phyloP scores from a whole-genome alignment of 2,113 vertebrate genomes.

The Morone chrysops region DNA sequence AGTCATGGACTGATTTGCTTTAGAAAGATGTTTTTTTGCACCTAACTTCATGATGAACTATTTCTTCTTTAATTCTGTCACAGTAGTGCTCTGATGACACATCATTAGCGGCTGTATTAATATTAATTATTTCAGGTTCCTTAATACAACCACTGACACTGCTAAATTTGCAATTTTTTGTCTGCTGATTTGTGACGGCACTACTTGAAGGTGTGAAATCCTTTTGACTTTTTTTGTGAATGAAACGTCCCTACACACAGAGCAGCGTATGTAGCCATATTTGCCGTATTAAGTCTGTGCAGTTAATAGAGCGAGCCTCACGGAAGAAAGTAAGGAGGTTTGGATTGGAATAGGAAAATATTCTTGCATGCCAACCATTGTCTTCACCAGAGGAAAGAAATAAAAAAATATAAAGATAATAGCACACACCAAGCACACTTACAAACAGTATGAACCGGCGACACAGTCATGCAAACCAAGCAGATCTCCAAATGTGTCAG shows the following conservation, averaged over 20 bases:
- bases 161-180: neutral
- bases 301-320: neutral
- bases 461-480: constrained; percentile 4
- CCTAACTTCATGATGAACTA: neutral
- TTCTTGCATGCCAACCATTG: neutral
- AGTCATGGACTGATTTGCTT: neutral
- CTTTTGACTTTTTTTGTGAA: neutral
- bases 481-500: constrained; percentile 20
- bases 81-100: neutral
- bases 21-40: neutral
- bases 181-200: neutral
- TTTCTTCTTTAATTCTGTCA: neutral
- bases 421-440: constrained; percentile 1
- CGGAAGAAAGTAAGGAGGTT: neutral
- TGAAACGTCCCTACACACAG: neutral
- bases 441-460: neutral
- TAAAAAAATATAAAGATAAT: neutral
- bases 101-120: neutral
- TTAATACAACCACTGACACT: neutral
- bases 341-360: neutral
- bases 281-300: no score
- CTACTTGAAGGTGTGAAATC: neutral
- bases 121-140: neutral
- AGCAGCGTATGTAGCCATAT: neutral
- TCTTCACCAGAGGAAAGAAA: neutral